phyloP scores from a whole-genome alignment of 35 echinoderm and acorn worm genomes.

The Eucidaris tribuloides region DNA sequence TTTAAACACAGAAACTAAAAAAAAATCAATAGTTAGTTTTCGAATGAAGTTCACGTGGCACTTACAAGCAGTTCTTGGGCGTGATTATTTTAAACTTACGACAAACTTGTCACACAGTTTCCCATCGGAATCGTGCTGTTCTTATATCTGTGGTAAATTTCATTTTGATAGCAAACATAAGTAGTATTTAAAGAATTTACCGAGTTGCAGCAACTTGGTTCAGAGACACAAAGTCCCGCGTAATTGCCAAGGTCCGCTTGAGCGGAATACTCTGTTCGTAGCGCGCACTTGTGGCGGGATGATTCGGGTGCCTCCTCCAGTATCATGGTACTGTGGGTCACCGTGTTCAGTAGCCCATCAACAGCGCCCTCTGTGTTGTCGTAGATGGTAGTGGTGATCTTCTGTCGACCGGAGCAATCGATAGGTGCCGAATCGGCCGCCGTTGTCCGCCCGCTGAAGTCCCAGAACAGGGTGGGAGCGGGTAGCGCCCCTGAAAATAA shows the following conservation, averaged over 20 bases:
- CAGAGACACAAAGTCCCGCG: not conserved
- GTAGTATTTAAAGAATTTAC: too few relatives aligned
- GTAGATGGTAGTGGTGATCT: slow-evolving; percentile 8
- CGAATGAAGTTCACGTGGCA: too few relatives aligned
- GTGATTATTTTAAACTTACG: too few relatives aligned
- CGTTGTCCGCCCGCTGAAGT: not conserved
- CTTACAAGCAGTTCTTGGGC: too few relatives aligned
- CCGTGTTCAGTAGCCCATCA: not conserved
- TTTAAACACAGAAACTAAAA: too few relatives aligned
- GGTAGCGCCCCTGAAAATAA: not conserved
- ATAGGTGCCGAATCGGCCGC: not conserved
- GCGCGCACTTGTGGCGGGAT: not conserved
- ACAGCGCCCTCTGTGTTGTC: not conserved
- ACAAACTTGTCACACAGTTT: too few relatives aligned
- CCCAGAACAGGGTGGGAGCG: not conserved
- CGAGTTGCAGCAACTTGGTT: not conserved
- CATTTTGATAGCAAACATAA: too few relatives aligned
- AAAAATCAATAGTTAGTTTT: too few relatives aligned
- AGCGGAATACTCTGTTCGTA: not conserved
- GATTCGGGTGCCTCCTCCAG: not conserved
- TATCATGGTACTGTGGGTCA: not conserved
- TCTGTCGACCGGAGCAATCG: not conserved
- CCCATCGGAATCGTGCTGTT: too few relatives aligned
- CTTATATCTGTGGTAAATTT: too few relatives aligned
- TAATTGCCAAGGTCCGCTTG: not conserved